These are phyloP conservation scores for Abramis brama DNA, from an alignment of 2,113 vertebrate genomes.

Conservation along the genomic window DNA sequence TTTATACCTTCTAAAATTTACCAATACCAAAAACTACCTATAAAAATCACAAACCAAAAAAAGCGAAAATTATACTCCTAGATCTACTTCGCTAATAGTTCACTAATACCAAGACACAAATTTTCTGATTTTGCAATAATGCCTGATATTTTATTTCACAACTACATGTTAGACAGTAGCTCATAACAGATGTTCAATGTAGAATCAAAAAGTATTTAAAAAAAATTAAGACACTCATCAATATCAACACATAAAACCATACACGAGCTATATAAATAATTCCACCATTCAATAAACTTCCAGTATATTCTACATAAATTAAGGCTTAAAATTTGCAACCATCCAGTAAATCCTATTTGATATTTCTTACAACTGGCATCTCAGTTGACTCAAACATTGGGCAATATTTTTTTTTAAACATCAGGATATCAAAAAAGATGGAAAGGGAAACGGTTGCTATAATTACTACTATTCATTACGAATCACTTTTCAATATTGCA, in stretches of 20 bases:
- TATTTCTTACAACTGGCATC: not conserved
- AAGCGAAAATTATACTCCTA: not conserved
- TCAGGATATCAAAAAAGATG: not conserved
- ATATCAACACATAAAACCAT: constrained; percentile 76
- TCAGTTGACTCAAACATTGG: not conserved
- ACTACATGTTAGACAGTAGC: constrained; percentile 70
- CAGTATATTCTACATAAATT: constrained; percentile 65
- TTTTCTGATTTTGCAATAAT: constrained; percentile 57
- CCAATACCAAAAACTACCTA: too few species aligned
- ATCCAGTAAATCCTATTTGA: constrained; percentile 19
- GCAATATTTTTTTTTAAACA: not conserved
- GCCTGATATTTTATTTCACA: constrained; percentile 70
- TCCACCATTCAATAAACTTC: constrained; percentile 55
- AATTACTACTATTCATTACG: not conserved
- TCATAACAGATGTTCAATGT: constrained; percentile 60
- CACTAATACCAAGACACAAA: constrained; percentile 57
- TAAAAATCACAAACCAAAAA: too few species aligned
- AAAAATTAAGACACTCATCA: constrained; percentile 60
- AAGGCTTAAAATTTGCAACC: constrained; percentile 53
- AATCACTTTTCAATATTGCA: constrained; percentile 28
- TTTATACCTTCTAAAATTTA: not conserved
- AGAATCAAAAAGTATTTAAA: constrained; percentile 55
- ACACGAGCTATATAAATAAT: constrained; percentile 81
- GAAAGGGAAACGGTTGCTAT: not conserved
- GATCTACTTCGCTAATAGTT: not conserved